Conservation (phyloP, 37 sponge, comb jelly and placozoan species). For the Diacarnus erythraeanus region DNA sequence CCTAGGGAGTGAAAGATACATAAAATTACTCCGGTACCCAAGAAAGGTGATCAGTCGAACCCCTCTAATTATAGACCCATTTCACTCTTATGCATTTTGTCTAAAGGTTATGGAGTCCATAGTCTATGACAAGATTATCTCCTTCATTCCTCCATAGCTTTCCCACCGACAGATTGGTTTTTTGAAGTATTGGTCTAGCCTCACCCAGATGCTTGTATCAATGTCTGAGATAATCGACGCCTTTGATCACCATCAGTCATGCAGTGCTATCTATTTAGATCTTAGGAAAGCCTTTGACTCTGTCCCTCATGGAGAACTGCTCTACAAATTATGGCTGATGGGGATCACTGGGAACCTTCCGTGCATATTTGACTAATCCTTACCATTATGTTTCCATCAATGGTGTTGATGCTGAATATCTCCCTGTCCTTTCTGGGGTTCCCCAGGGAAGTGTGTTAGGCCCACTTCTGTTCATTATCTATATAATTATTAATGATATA, state of each 20-base stretch:
- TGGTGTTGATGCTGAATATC: too few relatives aligned
- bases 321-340: constrained; percentile 26
- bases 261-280: constrained; percentile 35
- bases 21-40: constrained; percentile 17
- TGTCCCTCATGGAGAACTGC: constrained; percentile 39
- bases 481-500: too few relatives aligned
- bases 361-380: too few relatives aligned
- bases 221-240: background rate
- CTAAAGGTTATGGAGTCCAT: constrained; percentile 28
- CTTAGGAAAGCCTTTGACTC: constrained; percentile 52
- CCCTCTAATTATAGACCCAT: constrained; percentile 41
- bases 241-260: background rate
- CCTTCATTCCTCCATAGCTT: background rate
- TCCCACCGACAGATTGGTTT: constrained; percentile 32
- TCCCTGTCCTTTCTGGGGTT: too few relatives aligned
- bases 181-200: background rate
- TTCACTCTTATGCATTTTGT: constrained; percentile 32
- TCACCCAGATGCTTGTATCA: constrained; percentile 4
- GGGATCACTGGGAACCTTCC: constrained; percentile 52
- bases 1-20: constrained; percentile 39
- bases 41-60: constrained; percentile 4
- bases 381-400: too few relatives aligned
- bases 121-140: constrained; percentile 21
- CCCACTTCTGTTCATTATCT: too few relatives aligned
- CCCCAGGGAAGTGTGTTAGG: too few relatives aligned